Conservation (phyloP, 2,888 invertebrate genomes). For the Petrolisthes manimaculis region DNA sequence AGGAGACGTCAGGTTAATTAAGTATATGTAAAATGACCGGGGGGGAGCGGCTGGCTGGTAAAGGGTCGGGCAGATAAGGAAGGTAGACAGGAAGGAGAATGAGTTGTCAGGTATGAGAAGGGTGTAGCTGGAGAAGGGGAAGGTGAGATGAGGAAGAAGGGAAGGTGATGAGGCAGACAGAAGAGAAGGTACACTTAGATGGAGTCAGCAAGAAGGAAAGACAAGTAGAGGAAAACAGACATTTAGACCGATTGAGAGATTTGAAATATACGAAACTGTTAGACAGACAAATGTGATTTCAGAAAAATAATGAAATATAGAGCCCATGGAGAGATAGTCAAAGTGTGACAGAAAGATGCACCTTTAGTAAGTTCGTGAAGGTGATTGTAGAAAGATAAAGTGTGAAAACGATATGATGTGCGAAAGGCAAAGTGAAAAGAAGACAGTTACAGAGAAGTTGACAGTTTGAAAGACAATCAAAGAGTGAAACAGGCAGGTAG, state of each 20-base stretch:
- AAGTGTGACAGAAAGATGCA: not conserved
- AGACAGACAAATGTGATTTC: not conserved
- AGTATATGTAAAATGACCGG: too few species aligned
- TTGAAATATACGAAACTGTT: not conserved
- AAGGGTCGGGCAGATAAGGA: too few species aligned
- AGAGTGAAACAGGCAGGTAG: not conserved
- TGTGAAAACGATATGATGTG: not conserved
- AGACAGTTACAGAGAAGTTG: not conserved
- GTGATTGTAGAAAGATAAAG: not conserved
- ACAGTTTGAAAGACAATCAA: not conserved
- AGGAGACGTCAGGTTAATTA: too few species aligned
- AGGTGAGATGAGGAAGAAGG: too few species aligned
- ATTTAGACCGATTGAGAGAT: not conserved
- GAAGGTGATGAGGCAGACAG: not conserved
- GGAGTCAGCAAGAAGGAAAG: not conserved
- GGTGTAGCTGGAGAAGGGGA: too few species aligned
- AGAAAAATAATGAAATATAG: not conserved
- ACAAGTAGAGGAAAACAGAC: not conserved
- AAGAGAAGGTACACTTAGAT: not conserved
- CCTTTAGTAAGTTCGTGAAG: not conserved
- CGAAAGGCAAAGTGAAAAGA: not conserved
- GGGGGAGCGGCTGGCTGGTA: too few species aligned
- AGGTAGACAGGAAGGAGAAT: too few species aligned
- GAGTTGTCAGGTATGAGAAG: too few species aligned
- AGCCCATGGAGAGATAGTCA: not conserved